Conservation (phyloP, 35 echinoderm and acorn worm species). For the Acanthaster planci region DNA sequence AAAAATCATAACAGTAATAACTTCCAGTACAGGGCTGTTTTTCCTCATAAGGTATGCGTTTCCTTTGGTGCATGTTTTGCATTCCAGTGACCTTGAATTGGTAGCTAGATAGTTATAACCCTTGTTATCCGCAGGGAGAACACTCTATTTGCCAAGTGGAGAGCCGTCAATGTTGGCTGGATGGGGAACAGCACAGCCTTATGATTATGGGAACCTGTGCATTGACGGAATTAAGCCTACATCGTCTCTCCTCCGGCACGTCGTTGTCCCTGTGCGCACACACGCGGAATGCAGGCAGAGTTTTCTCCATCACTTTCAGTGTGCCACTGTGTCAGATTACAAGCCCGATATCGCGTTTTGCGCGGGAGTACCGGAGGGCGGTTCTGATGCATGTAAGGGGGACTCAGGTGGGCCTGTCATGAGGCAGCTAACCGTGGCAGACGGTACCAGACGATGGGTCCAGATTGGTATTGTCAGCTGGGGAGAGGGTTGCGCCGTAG, state of each 20-base stretch:
- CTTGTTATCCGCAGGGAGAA: no score
- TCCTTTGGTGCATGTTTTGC: no score
- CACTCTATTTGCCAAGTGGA: not conserved
- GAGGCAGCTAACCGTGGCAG: not conserved
- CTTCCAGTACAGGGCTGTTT: no score
- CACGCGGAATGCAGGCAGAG: not conserved
- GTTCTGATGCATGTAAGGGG: conserved; percentile 54
- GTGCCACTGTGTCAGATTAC: not conserved
- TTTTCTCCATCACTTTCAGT: not conserved
- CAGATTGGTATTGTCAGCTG: conserved; percentile 72
- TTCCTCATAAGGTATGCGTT: no score
- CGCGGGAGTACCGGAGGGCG: conserved; percentile 52
- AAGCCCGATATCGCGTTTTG: conserved; percentile 58
- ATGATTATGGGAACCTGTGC: not conserved
- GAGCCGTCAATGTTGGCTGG: not conserved
- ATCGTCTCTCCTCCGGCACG: conserved; percentile 37
- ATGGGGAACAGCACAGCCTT: not conserved
- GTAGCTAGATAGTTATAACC: no score
- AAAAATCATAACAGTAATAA: no score
- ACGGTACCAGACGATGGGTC: conserved; percentile 45
- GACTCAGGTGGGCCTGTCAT: conserved; percentile 78
- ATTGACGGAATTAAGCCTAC: no score
- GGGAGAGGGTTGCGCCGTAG: conserved; percentile 57
- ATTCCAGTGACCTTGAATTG: no score
- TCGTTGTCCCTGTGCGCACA: conserved; percentile 21